Evolutionary conservation across 1,140 invertebrate species (phyloP), one percentile per base, ranked within the genome.

Genomic region (Riptortus pedestris): DNA sequence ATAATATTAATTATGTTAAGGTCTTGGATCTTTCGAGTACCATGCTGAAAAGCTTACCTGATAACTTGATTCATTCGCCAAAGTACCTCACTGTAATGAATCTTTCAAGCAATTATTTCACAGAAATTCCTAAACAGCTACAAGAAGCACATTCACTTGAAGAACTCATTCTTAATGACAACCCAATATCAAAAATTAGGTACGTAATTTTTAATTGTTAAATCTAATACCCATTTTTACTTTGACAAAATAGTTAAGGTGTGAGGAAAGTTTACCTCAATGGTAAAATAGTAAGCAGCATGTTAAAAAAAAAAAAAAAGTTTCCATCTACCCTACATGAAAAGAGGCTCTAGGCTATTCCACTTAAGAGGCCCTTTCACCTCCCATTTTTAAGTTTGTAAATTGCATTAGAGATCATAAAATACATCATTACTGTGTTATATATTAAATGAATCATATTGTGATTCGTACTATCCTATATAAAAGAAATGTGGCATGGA

Each of bases 41-140:
- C 1, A 28, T 16, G 31, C 18, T 64, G 22, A 31, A n/a, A 12
- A 12, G 1, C 14, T 26, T 64, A 22, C 63, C 63, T 20, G 43
- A 43, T 18, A 57, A n/a, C 2, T 31, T 64, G 7, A 24, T 64
- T 14, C 63, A 64, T 18, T 29, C 28, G 2, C 27, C 63, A 1
- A 57, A 16, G 16, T n/a, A 64, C n/a, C 52, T 64, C 2, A 52
- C 28, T 2, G 47, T 64, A 4, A 29, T 64, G 28, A 64, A 64
- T 29, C 33, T 64, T 7, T 64, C 63, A 4, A 43, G 18, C 26
- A 64, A 64, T 43, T 20, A 33, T 18, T 64, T 64, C 38, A 28
- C n/a, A 12, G 51, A 64, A 3, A 27, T 64, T 22, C 63, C 63
- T 7, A 9, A 31, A 12, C 18, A 27, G 11, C 28, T 64, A 9